phyloP scores from a whole-genome alignment of 2,113 vertebrate genomes.

The Arothron firmamentum region DNA sequence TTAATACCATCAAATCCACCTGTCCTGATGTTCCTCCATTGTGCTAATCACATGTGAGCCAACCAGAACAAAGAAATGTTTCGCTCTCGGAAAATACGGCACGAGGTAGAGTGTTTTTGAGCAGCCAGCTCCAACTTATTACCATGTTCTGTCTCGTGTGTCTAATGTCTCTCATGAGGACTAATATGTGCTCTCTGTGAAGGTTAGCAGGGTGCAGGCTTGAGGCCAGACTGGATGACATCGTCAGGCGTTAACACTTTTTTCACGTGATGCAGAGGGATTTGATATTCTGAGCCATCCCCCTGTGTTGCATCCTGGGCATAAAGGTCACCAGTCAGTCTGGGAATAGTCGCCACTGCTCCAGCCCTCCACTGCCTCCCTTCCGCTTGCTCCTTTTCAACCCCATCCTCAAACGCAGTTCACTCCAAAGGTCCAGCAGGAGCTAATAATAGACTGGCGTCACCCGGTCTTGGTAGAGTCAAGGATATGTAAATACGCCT shows the following conservation, averaged over 20 bases:
- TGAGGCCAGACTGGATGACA: background rate
- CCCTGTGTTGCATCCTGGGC: conserved; percentile 13
- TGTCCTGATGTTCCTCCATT: too few species aligned
- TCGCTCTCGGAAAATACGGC: background rate
- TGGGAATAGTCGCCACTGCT: conserved; percentile 32
- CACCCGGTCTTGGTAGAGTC: conserved; percentile 48
- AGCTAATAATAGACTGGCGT: conserved; percentile 67
- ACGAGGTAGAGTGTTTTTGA: background rate
- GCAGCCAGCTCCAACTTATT: background rate
- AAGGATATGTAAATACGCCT: conserved; percentile 70
- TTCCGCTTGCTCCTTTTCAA: conserved; percentile 7
- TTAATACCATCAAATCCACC: too few species aligned
- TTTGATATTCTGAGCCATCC: conserved; percentile 43
- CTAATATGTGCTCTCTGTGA: conserved; percentile 15
- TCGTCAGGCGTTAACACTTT: conserved; percentile 35
- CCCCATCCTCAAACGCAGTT: conserved; percentile 37
- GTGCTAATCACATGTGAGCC: conserved; percentile 3
- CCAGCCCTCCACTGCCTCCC: conserved; percentile 10
- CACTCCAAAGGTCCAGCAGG: conserved; percentile 38
- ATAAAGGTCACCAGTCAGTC: conserved; percentile 39
- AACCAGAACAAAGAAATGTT: background rate
- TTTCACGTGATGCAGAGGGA: conserved; percentile 27
- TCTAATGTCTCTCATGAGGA: background rate
- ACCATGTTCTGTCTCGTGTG: background rate
- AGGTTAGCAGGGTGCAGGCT: conserved; percentile 1